Percentiles rank a stretch among this genome's conserved stretches.
Evolutionary conservation across 2,113 vertebrate genomes (phyloP).

Genomic region (Phyllopteryx taeniolatus): DNA sequence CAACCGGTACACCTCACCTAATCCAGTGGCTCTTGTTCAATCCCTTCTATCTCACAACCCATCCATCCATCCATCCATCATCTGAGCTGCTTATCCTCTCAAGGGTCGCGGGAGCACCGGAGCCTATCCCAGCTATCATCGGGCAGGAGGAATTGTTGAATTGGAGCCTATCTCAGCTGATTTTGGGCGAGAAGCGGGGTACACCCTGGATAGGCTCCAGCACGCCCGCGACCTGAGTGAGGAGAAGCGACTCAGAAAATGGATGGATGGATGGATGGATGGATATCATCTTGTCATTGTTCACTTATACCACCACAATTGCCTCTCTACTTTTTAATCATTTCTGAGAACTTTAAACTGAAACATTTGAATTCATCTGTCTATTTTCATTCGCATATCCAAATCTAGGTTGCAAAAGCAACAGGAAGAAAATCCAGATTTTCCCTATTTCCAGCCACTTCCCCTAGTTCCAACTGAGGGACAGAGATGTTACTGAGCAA

Average conservation of each 20-base stretch:
- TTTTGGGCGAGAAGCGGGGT: not conserved
- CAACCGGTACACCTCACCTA: conserved; percentile 14
- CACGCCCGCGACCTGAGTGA: no score
- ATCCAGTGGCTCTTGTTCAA: not conserved
- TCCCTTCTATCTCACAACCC: not conserved
- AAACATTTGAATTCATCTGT: not conserved
- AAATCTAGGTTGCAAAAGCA: no score
- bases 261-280: no score
- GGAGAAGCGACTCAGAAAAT: no score
- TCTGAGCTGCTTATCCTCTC: no score
- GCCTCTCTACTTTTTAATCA: not conserved
- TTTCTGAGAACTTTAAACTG: not conserved
- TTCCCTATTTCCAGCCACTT: no score
- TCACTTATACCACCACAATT: not conserved
- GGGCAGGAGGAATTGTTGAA: not conserved
- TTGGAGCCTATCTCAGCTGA: not conserved
- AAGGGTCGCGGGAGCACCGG: no score
- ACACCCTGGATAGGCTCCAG: not conserved
- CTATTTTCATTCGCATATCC: no score
- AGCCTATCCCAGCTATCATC: no score
- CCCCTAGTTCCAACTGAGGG: no score
- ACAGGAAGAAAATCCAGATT: no score
- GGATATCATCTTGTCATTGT: no score
- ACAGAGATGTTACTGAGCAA: not conserved
- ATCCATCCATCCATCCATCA: not conserved